Base-by-base conservation (phyloP, 92 coral and sea anemone genomes). In the Desmophyllum pertusum region DNA sequence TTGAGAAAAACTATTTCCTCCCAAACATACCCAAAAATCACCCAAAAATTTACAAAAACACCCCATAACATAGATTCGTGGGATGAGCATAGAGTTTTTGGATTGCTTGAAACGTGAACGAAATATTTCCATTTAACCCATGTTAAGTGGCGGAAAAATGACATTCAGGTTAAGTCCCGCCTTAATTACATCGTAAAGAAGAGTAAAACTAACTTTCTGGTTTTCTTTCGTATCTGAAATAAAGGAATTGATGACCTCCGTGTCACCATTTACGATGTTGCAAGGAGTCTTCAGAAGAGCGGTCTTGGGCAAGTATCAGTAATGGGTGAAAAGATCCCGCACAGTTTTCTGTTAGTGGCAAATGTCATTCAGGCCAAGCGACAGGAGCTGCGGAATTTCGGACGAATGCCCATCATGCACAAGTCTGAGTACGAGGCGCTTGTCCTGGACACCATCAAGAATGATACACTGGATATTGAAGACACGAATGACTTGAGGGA, bases 241-340 rank as follows among this genome's bases (percentile, higher is more conserved):
- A 79, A 23, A 96, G 99, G 94, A 19, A 88, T 96, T 42, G 94
- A 87, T 33, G 94, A 85, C 21, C 87, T 96, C 15, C 90, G 99
- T 23, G 79, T 42, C 67, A 52, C 93, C 68, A 89, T 96, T 59
- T 96, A 96, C 84, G 95, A 96, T 78, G 94, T 89, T 13, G 98
- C 99, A 0, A 52, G 86, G 11, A 61, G 50, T 36, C 78, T 94
- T 57, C 81, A 82, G 59, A 96, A 94, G 76, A 93, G 84, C 13
- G 81, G 84, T 13, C 57, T n/a, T 14, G 81, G 88, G 21, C 84
- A 93, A 76, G 90, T 88, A 8, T 82, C 87, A 0, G 97, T 96
- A 25, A 96, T 96, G 99, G 99, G 99, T 4, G 99, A 96, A 76
- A 90, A 55, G 75, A 94, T 96, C 55, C 98, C 99, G 13, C 94